phyloP scores from a whole-genome alignment of 2,888 invertebrate species.

The Meandrusa payeni region DNA sequence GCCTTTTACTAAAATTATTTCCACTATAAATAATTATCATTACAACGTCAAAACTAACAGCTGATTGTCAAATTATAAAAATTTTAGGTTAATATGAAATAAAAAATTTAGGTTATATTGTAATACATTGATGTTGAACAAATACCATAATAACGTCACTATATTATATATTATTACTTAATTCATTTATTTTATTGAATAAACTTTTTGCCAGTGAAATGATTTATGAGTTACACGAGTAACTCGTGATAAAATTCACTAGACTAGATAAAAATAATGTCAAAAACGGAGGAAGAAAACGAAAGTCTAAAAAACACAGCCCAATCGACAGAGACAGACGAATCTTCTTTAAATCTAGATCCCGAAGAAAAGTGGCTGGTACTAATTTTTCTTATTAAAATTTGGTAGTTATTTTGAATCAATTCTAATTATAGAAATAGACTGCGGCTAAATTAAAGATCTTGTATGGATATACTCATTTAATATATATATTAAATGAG shows the following conservation, averaged over 20 bases:
- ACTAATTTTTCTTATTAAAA: slow-evolving; percentile 29
- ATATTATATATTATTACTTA: no score
- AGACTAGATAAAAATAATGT: slow-evolving; percentile 11
- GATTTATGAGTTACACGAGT: slow-evolving; percentile 2
- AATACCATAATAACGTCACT: no score
- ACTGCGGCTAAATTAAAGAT: not conserved
- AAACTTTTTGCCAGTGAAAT: no score
- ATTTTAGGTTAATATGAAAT: slow-evolving; percentile 10
- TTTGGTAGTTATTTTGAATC: not conserved
- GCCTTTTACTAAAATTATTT: no score
- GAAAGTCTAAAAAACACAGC: slow-evolving; percentile 27
- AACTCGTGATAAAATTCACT: not conserved
- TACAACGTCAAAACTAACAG: no score
- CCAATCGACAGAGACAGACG: slow-evolving; percentile 28
- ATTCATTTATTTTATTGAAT: no score
- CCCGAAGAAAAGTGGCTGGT: slow-evolving; percentile 63
- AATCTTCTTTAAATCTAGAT: slow-evolving; percentile 23
- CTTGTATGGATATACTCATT: no score
- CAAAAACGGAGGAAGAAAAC: slow-evolving; percentile 29
- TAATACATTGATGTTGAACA: no score
- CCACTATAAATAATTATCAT: no score
- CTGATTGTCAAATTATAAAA: slow-evolving; percentile 14
- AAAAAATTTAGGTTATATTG: no score
- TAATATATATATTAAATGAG: no score
- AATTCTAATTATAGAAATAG: not conserved